phyloP scores from a whole-genome alignment of 2,888 invertebrate genomes.

The Andrena camellia region DNA sequence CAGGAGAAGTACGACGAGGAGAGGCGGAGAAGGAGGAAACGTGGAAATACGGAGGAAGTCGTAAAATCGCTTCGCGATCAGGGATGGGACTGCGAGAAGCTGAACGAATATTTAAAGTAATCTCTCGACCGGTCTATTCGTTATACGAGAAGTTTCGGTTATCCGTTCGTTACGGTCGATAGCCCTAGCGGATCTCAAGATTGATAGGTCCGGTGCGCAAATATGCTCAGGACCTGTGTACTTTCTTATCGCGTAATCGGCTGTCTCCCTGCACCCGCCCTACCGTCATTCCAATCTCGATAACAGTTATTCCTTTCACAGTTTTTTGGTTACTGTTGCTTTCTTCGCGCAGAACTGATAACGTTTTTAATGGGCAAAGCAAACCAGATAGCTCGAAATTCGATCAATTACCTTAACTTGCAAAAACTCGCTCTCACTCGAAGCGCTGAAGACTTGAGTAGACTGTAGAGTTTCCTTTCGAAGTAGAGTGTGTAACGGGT shows the following conservation, averaged over 20 bases:
- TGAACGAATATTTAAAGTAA: slow-evolving; percentile 84
- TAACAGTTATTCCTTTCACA: neutral
- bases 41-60: slow-evolving; percentile 55
- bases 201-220: slow-evolving; percentile 60
- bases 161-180: slow-evolving; percentile 60
- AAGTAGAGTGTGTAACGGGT: too few relatives aligned
- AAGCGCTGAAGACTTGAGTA: too few relatives aligned
- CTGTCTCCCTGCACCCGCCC: neutral
- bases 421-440: too few relatives aligned
- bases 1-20: slow-evolving; percentile 90
- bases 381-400: too few relatives aligned
- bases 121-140: slow-evolving; percentile 48
- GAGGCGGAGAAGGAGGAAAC: slow-evolving; percentile 69
- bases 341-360: too few relatives aligned
- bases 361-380: too few relatives aligned
- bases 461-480: too few relatives aligned
- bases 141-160: slow-evolving; percentile 54
- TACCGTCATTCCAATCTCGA: neutral
- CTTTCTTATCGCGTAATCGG: slow-evolving; percentile 13
- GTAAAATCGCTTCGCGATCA: slow-evolving; percentile 71
- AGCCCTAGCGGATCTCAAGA: slow-evolving; percentile 42
- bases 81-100: slow-evolving; percentile 82
- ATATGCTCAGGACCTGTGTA: slow-evolving; percentile 36
- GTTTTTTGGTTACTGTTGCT: neutral
- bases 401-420: too few relatives aligned